Evolutionary conservation across 2,797 vertebrate genomes (phyloP), one percentile per base, ranked within the genome.

Genomic region (Streptopelia turtur): DNA sequence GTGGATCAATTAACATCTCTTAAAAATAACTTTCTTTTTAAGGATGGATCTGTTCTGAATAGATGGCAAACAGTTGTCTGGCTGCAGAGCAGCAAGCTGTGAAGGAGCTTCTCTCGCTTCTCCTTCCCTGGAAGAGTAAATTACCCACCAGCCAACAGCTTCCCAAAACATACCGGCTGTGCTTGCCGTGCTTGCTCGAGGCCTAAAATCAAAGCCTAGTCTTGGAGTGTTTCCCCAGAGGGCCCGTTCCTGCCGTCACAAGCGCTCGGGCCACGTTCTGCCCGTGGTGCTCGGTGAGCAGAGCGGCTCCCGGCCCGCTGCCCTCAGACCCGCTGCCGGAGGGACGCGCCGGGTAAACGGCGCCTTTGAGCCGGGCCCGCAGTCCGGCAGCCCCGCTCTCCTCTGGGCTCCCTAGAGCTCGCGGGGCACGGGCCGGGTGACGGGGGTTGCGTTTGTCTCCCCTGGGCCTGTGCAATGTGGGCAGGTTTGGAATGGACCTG

Each of bases 281-380:
- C 45, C 53, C 14, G 1, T 52, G 2, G 0, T 76, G 47, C 70
- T 24, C 13, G n/a, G 31, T 56, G 63, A 43, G 43, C 43, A 20
- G 43, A 43, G 4, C 43, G 13, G 53, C n/a, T 78, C 22, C 33
- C 24, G 11, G 1, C 11, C 35, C 50, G n/a, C 64, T 33, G 37
- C 64, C 60, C 1, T 0, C 37, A 41, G 33, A 28, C 39, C 52
- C 0, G 0, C 33, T 18, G 39, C 35, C 7, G 7, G 8, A 53
- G 49, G 25, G 53, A 31, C 20, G 11, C 41, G 57, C 37, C 28
- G 37, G 59, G 8, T 61, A 13, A 64, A 9, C 23, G 9, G 0
- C 3, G 12, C 3, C 43, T 53, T 49, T 31, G 2, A 55, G 55
- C 31, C 3, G 0, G 2, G 2, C 64, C 60, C 53, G 18, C 69